Conservation (phyloP, 2,113 vertebrate genomes). For the Hippoglossus stenolepis region DNA sequence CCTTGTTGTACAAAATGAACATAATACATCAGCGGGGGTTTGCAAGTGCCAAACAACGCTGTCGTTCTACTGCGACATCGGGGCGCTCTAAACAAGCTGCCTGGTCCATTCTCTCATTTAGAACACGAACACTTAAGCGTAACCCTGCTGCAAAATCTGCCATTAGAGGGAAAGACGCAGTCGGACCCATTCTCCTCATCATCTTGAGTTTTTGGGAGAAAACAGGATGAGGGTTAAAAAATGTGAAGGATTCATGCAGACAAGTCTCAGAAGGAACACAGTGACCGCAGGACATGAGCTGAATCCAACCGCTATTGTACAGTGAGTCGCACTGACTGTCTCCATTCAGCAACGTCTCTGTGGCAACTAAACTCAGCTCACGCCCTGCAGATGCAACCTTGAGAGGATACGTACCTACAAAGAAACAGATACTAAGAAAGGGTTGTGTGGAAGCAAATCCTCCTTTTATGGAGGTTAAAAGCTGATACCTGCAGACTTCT, state of each 20-base stretch:
- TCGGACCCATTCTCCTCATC: background rate
- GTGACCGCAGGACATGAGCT: background rate
- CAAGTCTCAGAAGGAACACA: too few relatives aligned
- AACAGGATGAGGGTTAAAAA: too few relatives aligned
- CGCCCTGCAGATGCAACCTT: too few relatives aligned
- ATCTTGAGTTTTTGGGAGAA: background rate
- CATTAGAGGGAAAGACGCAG: background rate
- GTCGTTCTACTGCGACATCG: constrained; percentile 10
- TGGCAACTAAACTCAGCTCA: too few relatives aligned
- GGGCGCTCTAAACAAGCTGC: constrained; percentile 19
- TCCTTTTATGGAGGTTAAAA: background rate
- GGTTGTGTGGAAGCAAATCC: background rate
- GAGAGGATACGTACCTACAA: too few relatives aligned
- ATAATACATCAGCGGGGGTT: constrained; percentile 35
- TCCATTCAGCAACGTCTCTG: too few relatives aligned
- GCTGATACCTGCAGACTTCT: background rate
- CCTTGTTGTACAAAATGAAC: constrained; percentile 62
- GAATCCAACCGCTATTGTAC: background rate
- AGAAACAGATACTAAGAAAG: background rate
- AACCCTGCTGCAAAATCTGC: constrained; percentile 12
- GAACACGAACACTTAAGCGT: constrained; percentile 3
- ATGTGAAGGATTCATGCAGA: too few relatives aligned
- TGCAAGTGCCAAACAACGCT: constrained; percentile 34
- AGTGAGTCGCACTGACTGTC: too few relatives aligned
- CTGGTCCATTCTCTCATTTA: constrained; percentile 1